A percentile compares a stretch with the other conserved stretches of the same genome.
phyloP scores from a whole-genome alignment of 2,888 invertebrate genomes.

The Tachystola acroxantha region DNA sequence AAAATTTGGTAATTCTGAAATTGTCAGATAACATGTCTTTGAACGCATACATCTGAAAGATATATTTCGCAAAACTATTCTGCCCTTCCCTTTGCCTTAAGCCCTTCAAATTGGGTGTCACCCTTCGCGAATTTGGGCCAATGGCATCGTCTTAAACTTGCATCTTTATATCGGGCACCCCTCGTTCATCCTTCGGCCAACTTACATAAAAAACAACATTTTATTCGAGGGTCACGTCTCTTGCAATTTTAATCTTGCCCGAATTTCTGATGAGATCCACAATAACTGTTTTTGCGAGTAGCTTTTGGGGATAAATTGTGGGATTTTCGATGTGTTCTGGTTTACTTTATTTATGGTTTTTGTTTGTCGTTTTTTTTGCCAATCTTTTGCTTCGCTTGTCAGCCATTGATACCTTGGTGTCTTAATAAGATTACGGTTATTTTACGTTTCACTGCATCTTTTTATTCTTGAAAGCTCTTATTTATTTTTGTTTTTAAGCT shows the following conservation, averaged over 20 bases:
- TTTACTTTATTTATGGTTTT: not conserved
- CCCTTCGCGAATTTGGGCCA: slow-evolving; percentile 49
- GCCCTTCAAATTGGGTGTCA: slow-evolving; percentile 46
- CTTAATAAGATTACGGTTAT: not conserved
- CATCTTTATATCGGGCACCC: slow-evolving; percentile 47
- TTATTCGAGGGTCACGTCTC: slow-evolving; percentile 34
- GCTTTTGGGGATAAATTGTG: slow-evolving; percentile 23
- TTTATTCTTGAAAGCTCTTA: no score
- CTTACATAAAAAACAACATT: slow-evolving; percentile 51
- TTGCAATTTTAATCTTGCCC: slow-evolving; percentile 28
- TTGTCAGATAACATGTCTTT: no score
- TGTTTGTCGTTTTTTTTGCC: not conserved
- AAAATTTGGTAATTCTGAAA: no score
- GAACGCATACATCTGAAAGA: no score
- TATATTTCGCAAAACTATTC: not conserved
- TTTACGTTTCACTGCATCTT: no score
- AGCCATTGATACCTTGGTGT: slow-evolving; percentile 2
- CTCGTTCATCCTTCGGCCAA: slow-evolving; percentile 24
- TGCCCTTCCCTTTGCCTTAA: slow-evolving; percentile 20
- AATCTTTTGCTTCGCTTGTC: slow-evolving; percentile 3
- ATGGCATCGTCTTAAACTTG: slow-evolving; percentile 45
- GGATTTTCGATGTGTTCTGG: not conserved
- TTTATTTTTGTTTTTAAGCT: no score
- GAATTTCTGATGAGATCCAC: slow-evolving; percentile 28
- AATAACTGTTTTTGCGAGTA: slow-evolving; percentile 24